Percentiles rank a stretch among this genome's conserved stretches.
Evolutionary conservation across 2,888 invertebrate species (phyloP).

Genomic region (Perizoma flavofasciatum): DNA sequence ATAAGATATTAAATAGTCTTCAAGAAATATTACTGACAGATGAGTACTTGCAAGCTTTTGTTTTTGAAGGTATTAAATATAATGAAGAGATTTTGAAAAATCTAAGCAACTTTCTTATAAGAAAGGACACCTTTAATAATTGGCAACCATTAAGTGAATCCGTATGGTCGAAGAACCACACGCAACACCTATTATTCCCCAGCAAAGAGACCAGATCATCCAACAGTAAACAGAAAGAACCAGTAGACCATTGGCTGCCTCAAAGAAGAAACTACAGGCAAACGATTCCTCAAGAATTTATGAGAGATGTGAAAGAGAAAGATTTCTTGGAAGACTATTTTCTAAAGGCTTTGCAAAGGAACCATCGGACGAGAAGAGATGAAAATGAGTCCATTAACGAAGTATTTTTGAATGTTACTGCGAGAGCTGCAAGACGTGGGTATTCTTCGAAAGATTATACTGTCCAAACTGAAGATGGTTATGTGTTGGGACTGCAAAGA

Average conservation of each 20-base stretch:
- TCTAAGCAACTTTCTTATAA: too few species aligned
- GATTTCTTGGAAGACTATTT: too few species aligned
- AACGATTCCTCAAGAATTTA: neutral
- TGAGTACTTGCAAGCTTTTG: conserved; percentile 2
- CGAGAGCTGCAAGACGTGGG: conserved; percentile 42
- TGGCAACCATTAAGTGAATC: too few species aligned
- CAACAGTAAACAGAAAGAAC: neutral
- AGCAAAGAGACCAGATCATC: neutral
- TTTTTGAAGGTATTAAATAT: neutral
- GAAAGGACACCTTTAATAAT: too few species aligned
- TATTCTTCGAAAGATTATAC: conserved; percentile 56
- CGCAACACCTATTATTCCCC: too few species aligned
- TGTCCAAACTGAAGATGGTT: conserved; percentile 63
- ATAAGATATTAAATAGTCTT: neutral
- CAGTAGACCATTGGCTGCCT: neutral
- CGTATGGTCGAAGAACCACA: too few species aligned
- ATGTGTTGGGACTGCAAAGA: conserved; percentile 58
- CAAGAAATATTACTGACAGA: neutral
- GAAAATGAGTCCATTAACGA: neutral
- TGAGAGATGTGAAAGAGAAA: too few species aligned
- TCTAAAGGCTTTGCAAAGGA: too few species aligned
- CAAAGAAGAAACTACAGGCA: neutral
- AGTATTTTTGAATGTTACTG: conserved; percentile 27
- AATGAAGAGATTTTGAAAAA: neutral
- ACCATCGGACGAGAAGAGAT: too few species aligned